Percentiles rank a stretch among this genome's conserved stretches.
phyloP scores from a whole-genome alignment of 2,113 vertebrate species.

The Coracopsis vasa region DNA sequence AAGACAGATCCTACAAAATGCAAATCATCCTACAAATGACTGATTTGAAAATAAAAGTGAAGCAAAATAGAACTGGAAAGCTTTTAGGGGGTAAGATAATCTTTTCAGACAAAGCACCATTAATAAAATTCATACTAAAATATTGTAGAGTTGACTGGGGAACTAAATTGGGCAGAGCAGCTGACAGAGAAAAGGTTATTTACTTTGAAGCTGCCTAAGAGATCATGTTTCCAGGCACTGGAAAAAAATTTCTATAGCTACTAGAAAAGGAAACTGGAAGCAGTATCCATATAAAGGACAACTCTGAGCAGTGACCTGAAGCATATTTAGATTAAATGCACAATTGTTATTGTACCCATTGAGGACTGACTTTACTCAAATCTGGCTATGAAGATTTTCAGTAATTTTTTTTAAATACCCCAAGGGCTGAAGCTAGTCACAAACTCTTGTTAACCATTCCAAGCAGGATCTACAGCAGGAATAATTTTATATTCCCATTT shows the following conservation, averaged over 20 bases:
- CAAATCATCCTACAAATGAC: constrained; percentile 27
- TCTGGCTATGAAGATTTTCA: neutral
- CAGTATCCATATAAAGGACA: neutral
- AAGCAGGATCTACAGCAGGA: neutral
- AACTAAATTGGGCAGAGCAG: neutral
- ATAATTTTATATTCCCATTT: neutral
- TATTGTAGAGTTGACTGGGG: neutral
- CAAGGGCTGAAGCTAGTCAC: neutral
- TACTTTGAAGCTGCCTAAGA: neutral
- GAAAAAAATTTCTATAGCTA: neutral
- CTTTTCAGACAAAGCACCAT: neutral
- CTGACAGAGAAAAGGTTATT: neutral
- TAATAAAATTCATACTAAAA: neutral
- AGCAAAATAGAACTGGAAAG: constrained; percentile 12
- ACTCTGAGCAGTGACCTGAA: neutral
- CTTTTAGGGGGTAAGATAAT: neutral
- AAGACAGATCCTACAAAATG: constrained; percentile 24
- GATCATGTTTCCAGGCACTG: neutral
- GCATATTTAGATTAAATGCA: neutral
- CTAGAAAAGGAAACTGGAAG: neutral
- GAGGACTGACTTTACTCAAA: neutral
- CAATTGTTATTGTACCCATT: neutral
- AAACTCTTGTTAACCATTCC: neutral
- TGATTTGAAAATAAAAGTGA: neutral
- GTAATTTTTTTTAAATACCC: neutral